These are phyloP conservation scores for Eucidaris tribuloides DNA, from an alignment of 35 echinoderm and acorn worm species.

Conservation along the genomic window DNA sequence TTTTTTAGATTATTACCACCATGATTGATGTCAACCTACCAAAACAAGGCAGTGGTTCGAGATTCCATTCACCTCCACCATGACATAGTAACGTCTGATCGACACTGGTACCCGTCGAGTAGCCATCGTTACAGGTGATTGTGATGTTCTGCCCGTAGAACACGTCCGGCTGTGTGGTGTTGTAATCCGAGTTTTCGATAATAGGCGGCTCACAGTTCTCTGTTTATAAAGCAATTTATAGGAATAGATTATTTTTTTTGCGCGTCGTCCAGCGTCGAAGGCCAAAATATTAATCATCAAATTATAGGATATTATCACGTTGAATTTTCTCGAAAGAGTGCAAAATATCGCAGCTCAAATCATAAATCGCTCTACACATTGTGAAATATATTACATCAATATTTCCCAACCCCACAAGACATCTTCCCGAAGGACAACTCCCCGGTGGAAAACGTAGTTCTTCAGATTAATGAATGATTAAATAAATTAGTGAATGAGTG, in stretches of 20 bases:
- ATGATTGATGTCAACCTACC: too few relatives aligned
- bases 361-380: neutral
- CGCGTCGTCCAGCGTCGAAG: neutral
- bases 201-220: neutral
- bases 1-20: too few relatives aligned
- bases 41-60: too few relatives aligned
- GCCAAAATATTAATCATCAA: neutral
- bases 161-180: neutral
- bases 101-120: neutral
- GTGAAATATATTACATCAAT: neutral
- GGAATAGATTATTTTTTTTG: neutral
- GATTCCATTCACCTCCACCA: too few relatives aligned
- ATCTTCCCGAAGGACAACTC: too few relatives aligned
- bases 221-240: neutral
- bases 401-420: neutral
- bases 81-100: neutral
- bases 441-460: neutral
- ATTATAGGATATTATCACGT: neutral
- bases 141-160: neutral
- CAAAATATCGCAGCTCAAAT: neutral
- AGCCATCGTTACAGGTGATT: neutral
- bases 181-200: neutral
- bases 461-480: neutral
- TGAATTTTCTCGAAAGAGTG: neutral
- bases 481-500: neutral